A percentile compares a stretch with the other conserved stretches of the same genome.
These are phyloP conservation scores for Sylvietta virens DNA, from an alignment of 2,113 vertebrate genomes.

Conservation along the genomic window DNA sequence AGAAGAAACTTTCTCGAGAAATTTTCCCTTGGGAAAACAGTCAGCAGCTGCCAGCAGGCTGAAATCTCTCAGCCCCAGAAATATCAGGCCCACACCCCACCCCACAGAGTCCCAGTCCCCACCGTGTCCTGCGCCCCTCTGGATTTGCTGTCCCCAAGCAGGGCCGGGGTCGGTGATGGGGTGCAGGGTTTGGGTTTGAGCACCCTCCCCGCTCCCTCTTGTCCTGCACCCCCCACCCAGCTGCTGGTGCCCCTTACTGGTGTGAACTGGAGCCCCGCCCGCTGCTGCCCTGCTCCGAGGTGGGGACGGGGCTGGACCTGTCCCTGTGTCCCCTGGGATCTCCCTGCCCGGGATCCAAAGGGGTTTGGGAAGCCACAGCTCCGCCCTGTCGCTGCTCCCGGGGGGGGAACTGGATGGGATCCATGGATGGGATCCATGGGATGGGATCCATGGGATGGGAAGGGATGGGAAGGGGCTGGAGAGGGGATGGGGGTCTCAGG, in stretches of 20 bases:
- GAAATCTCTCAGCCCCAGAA: no score
- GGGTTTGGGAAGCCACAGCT: not conserved
- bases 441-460: not conserved
- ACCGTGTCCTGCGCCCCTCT: no score
- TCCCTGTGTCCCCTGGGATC: not conserved
- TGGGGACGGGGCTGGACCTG: not conserved
- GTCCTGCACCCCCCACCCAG: not conserved
- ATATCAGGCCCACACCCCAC: no score
- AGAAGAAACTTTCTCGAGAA: no score
- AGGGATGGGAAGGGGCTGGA: not conserved
- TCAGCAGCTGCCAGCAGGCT: no score
- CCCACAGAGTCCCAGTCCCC: no score
- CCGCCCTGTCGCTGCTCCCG: not conserved
- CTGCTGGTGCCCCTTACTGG: not conserved
- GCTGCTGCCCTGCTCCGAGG: not conserved
- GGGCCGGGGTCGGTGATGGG: no score
- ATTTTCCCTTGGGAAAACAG: no score
- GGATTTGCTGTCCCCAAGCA: not conserved
- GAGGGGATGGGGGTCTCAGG: rapidly evolving
- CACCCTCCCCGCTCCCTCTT: not conserved
- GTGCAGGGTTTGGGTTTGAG: not conserved
- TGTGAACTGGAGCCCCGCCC: not conserved
- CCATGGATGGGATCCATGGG: no score
- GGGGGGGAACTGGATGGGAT: rapidly evolving
- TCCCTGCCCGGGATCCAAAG: not conserved